Base-by-base conservation (phyloP, 2,888 invertebrate genomes). In the Hoplodrina blanda region DNA sequence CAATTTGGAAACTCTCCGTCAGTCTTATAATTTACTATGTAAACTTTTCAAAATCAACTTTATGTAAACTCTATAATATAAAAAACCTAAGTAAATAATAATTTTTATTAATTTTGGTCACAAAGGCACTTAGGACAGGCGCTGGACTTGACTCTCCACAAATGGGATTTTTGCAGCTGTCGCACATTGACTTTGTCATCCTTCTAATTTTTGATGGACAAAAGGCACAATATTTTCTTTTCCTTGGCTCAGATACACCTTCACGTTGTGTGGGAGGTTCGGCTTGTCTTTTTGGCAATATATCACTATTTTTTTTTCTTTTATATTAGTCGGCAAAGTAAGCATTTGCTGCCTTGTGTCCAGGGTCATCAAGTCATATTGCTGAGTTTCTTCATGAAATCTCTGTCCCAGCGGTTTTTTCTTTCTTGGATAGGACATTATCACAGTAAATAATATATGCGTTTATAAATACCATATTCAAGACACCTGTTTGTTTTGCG, bases 401-500 rank as follows among this genome's bases (percentile, higher is more conserved):
- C 33, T 4, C 33, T 7, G 33, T 33, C 33, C 33, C 33, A 33
- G 7, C 33, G 33, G 33, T 0, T 33, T 33, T n/a, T 33, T 33
- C 33, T 33, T 33, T 33, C 33, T 33, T 33, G 33, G 5, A 33
- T 33, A 33, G 33, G 2, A 25, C 25, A 25, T 25, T 25, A 25
- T 25, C 25, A 25, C 25, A 2, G 25, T 33, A 33, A 7, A 33
- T 7, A 33, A 33, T 33, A 0, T 7, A 7, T 33, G 33, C 33
- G 33, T 33, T 33, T 59, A 83, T 69, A 73, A 73, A 81, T n/a
- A 77, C 65, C 59, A 83, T 81, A 56, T 85, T 82, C 20, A 84
- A 15, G 57, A 84, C 82, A 85, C 62, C 82, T 65, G 15, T 76
- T 78, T 13, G 80, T 84, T 53, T 85, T 81, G n/a, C 84, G 62